A percentile compares a stretch with the other conserved stretches of the same genome.
Conservation (phyloP, 2,113 vertebrate genomes). For the Cynopterus brachyotis region DNA sequence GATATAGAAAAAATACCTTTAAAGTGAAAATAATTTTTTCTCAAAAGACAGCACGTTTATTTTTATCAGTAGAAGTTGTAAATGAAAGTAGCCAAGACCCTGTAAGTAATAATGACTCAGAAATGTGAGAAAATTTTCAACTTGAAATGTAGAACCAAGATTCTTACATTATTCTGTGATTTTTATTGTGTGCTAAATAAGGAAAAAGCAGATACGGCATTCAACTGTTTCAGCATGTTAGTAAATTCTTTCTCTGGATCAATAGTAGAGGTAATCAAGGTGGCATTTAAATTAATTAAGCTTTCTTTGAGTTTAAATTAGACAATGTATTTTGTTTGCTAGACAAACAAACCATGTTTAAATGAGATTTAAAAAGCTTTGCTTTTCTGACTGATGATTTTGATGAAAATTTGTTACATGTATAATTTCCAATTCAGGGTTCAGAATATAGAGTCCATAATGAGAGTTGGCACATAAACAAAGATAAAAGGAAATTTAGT, state of each 20-base stretch:
- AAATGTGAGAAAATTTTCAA: not conserved
- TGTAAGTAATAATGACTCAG: not conserved
- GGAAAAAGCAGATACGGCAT: not conserved
- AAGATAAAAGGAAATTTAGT: constrained; percentile 42
- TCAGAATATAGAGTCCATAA: constrained; percentile 23
- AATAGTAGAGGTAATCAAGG: constrained; percentile 59
- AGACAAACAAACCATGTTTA: constrained; percentile 38
- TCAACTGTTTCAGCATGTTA: constrained; percentile 25
- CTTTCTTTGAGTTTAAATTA: constrained; percentile 69
- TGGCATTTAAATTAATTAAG: constrained; percentile 64
- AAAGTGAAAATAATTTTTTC: constrained; percentile 43
- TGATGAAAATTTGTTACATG: constrained; percentile 12
- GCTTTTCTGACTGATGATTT: constrained; percentile 22
- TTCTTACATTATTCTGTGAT: constrained; percentile 7
- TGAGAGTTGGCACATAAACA: constrained; percentile 53
- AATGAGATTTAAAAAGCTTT: constrained; percentile 52
- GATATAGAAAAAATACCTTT: not conserved
- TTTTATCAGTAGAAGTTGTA: constrained; percentile 34
- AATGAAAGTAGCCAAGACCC: not conserved
- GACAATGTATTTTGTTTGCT: constrained; percentile 50
- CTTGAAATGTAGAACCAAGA: not conserved
- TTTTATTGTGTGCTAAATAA: constrained; percentile 33
- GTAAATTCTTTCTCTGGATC: constrained; percentile 47
- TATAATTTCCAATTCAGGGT: constrained; percentile 41
- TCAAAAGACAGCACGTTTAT: not conserved